Evolutionary conservation across 2,113 vertebrate genomes (phyloP), one percentile per base, ranked within the genome.

Genomic region (Burhinus bistriatus): DNA sequence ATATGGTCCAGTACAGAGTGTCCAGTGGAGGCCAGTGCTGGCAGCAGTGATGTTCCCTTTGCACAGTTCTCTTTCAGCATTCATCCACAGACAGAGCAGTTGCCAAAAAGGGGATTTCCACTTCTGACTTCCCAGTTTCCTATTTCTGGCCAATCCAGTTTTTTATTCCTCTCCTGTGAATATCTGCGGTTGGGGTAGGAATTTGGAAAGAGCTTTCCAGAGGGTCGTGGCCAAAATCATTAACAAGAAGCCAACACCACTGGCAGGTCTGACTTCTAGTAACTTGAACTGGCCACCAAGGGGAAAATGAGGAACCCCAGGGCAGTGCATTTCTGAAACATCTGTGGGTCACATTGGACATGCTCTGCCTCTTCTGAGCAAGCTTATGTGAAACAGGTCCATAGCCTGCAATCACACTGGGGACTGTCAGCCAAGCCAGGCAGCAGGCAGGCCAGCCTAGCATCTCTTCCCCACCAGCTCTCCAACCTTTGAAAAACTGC

Each of bases 51-150:
- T 75, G 65, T 71, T 72, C 65, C 77, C 66, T 91, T 95, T 92
- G 93, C 73, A 68, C 73, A 93, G n/a, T 82, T 69, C 66, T 91
- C 57, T 30, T 84, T 87, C 89, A 91, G 34, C 17, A 57, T 79
- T 91, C 71, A 89, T 87, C 54, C 94, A 89, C 49, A 94, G 22
- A 75, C 3, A 9, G 44, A 52, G 25, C 27, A 19, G 65, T 25
- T 94, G 91, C 94, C 91, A 95, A 94, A 11, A 92, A 92, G 93
- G 93, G 93, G 87, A 86, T 97, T 97, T 97, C 91, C 87, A 96
- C 27, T 44, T 3, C 62, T 86, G 79, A 72, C 61, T 96, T 85
- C 65, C 71, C 71, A 90, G 8, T 84, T 57, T 91, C 44, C 80
- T 91, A 26, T 83, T 92, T 89, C 83, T 85, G 83, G 49, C 42